phyloP scores from a whole-genome alignment of 2,797 vertebrate genomes.

The Acridotheres tristis region DNA sequence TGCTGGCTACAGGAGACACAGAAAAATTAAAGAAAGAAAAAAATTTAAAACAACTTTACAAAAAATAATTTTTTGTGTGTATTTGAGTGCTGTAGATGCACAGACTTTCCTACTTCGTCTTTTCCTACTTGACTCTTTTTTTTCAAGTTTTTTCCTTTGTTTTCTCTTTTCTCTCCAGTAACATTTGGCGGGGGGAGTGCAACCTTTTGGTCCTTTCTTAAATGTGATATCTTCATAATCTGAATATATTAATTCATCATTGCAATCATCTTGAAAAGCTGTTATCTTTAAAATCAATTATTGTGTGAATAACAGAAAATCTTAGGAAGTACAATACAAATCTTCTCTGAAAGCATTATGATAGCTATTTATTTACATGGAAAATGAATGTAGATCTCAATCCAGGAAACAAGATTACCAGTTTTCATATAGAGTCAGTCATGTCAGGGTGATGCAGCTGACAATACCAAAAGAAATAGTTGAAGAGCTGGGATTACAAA shows the following conservation, averaged over 20 bases:
- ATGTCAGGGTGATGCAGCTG: accelerated
- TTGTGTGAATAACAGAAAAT: background rate
- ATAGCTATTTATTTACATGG: background rate
- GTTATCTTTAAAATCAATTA: background rate
- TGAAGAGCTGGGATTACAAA: background rate
- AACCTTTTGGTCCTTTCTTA: background rate
- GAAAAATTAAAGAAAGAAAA: background rate
- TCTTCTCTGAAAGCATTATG: background rate
- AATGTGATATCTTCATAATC: background rate
- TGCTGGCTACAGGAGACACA: background rate
- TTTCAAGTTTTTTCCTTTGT: accelerated
- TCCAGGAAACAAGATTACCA: background rate
- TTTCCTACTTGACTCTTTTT: background rate
- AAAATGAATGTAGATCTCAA: background rate
- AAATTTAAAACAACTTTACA: accelerated
- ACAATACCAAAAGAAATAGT: background rate
- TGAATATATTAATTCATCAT: background rate
- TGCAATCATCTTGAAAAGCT: background rate
- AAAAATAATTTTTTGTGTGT: accelerated
- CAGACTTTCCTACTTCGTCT: accelerated
- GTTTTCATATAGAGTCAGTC: background rate
- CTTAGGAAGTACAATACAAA: background rate
- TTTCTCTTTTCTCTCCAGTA: background rate
- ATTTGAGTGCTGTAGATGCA: background rate
- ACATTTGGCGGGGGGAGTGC: accelerated